Evolutionary conservation across 1,140 invertebrate species (phyloP), one percentile per base, ranked within the genome.

Genomic region (Camponotus floridanus): DNA sequence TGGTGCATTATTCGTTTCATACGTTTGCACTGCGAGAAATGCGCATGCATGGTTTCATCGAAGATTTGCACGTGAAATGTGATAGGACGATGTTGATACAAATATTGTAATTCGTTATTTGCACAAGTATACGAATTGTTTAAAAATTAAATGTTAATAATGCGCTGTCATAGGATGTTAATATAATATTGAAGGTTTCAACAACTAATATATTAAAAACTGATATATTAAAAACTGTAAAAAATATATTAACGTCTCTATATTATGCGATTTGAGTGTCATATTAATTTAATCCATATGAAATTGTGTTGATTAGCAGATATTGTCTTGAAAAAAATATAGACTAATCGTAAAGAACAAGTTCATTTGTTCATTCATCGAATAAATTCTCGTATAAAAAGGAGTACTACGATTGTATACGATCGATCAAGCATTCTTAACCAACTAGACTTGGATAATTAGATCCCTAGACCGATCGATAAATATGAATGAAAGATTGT

Each of bases 401-500:
- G 13, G 1, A 74, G 1, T 8, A 59, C 13, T 81, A 39, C 64
- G 48, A 57, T 59, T 31, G 18, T 61, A 45, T 31, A 45, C 31
- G 48, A 76, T 76, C 45, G 76, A 76, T 70, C 70, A 26, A 84
- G 39, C 33, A 59, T 87, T 84, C 18, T 76, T 65, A 83, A 59
- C 21, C 36, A 45, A 61, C 33, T 62, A 65, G 57, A 36, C 76
- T 76, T 84, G 59, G 13, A 11, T 71, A 70, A 65, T 83, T 71
- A 73, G 64, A 71, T 51, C 13, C 31, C 3, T 45, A 42, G 39
- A 64, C 31, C 6, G 61, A 26, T 87, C 71, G 79, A 84, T 84
- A 84, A 71, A 87, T 87, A 84, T 79, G 73, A 78, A 85, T 48
- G 51, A 55, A 48, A 13, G 2, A 59, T 76, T 65, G 26, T 57